Evolutionary conservation across 2,113 vertebrate genomes (phyloP).

Genomic region (Macrotis lagotis): DNA sequence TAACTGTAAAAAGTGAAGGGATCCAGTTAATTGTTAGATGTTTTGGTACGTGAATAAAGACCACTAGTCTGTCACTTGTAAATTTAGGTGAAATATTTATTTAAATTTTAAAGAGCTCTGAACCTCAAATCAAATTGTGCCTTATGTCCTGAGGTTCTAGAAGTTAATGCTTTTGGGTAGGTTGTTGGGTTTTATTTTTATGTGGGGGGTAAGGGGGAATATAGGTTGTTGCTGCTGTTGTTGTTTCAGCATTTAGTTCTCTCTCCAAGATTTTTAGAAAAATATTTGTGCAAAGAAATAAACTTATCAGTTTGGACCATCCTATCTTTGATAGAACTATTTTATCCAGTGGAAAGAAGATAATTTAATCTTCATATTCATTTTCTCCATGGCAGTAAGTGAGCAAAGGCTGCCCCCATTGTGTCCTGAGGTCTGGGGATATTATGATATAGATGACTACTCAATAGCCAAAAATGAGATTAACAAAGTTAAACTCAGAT

Average conservation of each 20-base stretch:
- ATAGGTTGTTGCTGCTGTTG: conserved; percentile 52
- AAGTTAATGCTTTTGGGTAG: not conserved
- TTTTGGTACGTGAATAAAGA: conserved; percentile 63
- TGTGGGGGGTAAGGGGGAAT: not conserved
- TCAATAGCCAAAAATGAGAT: conserved; percentile 82
- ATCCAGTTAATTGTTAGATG: conserved; percentile 72
- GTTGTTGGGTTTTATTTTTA: not conserved
- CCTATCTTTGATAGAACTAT: conserved; percentile 75
- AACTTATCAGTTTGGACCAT: conserved; percentile 72
- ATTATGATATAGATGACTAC: conserved; percentile 77
- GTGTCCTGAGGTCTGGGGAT: conserved; percentile 71
- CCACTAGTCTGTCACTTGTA: conserved; percentile 56
- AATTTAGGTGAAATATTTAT: conserved; percentile 74
- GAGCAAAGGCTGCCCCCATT: conserved; percentile 77
- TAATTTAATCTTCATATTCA: conserved; percentile 85
- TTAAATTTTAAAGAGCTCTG: conserved; percentile 72
- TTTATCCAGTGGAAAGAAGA: conserved; percentile 82
- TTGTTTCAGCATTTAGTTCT: conserved; percentile 66
- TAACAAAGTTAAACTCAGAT: conserved; percentile 80
- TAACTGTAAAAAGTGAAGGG: conserved; percentile 73
- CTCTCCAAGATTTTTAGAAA: conserved; percentile 71
- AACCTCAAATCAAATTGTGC: conserved; percentile 63
- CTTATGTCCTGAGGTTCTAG: conserved; percentile 43
- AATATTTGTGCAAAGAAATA: conserved; percentile 73
- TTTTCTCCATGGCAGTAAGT: conserved; percentile 79